Percentiles rank a stretch among this genome's conserved stretches.
These are phyloP conservation scores for Seriola aureovittata DNA, from an alignment of 2,113 vertebrate genomes.

Conservation along the genomic window DNA sequence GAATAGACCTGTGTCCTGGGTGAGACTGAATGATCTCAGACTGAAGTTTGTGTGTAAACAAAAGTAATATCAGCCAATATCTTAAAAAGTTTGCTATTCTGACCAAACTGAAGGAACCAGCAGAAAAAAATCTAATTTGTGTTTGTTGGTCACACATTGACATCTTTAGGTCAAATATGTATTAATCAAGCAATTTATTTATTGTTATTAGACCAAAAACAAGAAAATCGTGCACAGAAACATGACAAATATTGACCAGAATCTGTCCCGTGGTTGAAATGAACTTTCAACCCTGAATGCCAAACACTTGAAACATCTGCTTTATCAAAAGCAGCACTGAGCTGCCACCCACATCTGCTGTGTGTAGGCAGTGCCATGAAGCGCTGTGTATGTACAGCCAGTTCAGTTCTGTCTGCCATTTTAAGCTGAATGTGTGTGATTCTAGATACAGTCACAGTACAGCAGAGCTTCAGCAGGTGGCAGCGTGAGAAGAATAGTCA, in stretches of 20 bases:
- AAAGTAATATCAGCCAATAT: not conserved
- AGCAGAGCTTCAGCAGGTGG: constrained; percentile 77
- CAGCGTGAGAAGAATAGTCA: constrained; percentile 65
- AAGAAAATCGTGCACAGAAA: not conserved
- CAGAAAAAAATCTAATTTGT: not conserved
- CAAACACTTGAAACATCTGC: constrained; percentile 48
- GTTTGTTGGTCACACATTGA: not conserved
- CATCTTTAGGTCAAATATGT: not conserved
- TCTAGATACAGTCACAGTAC: constrained; percentile 50
- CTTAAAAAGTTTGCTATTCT: not conserved
- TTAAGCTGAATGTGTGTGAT: constrained; percentile 62
- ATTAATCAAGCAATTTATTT: not conserved
- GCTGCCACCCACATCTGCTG: constrained; percentile 59
- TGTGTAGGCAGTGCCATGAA: constrained; percentile 59
- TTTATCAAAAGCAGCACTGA: constrained; percentile 47
- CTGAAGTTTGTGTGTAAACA: constrained; percentile 12
- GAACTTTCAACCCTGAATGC: constrained; percentile 21
- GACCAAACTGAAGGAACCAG: not conserved
- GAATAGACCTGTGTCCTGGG: not conserved
- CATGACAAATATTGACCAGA: not conserved
- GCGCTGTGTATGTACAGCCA: constrained; percentile 40
- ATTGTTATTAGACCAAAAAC: too few species aligned
- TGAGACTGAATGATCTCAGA: not conserved
- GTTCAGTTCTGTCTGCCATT: constrained; percentile 69
- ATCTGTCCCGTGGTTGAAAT: not conserved